Evolutionary conservation across 1,140 invertebrate species (phyloP), one percentile per base, ranked within the genome.

Genomic region (Thaumatotibia leucotreta): DNA sequence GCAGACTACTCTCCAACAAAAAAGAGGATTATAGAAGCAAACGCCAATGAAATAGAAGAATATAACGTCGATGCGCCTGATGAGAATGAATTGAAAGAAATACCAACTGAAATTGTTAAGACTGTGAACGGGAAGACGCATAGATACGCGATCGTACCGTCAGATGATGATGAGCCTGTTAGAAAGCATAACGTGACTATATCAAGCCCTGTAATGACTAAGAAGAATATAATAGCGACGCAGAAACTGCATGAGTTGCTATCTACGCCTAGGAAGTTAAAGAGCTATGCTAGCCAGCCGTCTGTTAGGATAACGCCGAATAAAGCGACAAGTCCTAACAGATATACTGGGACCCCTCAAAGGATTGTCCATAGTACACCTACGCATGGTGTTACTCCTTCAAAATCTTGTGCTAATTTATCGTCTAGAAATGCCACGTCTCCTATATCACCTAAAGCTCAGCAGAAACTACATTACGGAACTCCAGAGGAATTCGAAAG

Each of bases 241-340:
- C 94, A 95, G 76, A 95, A 95, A 75, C 81, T 96, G 0, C 95
- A 96, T 76, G 95, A 96, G 70, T 84, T 96, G 9, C 79, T 96
- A 2, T 93, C 94, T 9, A 96, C 95, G 6, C 95, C 95, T 0
- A 92, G 93, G 45, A 95, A 94, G 71, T 80, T 92, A 1, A 93
- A 93, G 69, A 89, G 89, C 45, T 91, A 91, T 74, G 83, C 91
- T 1, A 91, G 89, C 61, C 89, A 91, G 31, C 86, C 88, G 0
- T 91, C 92, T 71, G 76, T 92, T 39, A 72, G 89, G 71, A 72
- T 86, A 73, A 84, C 89, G 24, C 85, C 77, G 17, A 90, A 84
- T 69, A 88, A 83, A 84, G 72, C 76, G 67, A 2, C 75, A 65
- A 80, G 78, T 65, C 82, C 83, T 33, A 52, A 50, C 17, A 85